phyloP scores from a whole-genome alignment of 2,113 vertebrate genomes.

The Lepus europaeus region DNA sequence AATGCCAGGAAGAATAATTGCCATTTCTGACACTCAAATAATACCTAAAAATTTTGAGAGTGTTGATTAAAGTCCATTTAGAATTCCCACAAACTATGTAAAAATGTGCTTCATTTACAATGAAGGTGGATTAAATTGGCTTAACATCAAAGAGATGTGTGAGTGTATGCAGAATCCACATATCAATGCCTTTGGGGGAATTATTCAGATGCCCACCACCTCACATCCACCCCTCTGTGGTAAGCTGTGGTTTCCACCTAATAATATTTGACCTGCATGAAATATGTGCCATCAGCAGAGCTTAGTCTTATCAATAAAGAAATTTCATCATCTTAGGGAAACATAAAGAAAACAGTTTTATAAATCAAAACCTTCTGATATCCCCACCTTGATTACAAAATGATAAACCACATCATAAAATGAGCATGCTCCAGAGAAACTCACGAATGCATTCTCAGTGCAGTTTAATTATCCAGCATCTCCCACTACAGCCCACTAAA shows the following conservation, averaged over 20 bases:
- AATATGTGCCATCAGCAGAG: background rate
- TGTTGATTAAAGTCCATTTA: background rate
- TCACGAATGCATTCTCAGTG: conserved; percentile 47
- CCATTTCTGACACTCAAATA: background rate
- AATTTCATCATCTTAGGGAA: background rate
- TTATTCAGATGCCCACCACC: background rate
- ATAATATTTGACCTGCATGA: background rate
- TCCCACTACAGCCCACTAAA: conserved; percentile 46
- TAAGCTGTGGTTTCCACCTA: background rate
- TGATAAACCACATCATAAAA: conserved; percentile 32
- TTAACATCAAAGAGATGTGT: background rate
- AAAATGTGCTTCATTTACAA: background rate
- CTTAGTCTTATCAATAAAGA: background rate
- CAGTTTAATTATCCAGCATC: conserved; percentile 54
- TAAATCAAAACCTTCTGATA: background rate
- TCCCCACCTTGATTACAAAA: background rate
- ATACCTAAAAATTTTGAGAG: background rate
- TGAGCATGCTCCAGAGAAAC: background rate
- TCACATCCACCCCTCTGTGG: background rate
- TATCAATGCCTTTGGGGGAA: background rate
- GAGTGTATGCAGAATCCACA: background rate
- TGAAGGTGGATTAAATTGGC: background rate
- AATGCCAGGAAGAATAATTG: background rate
- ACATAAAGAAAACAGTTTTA: too few species aligned
- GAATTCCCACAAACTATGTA: background rate